Evolutionary conservation across 2,797 vertebrate species (phyloP).

Genomic region (Silurus aristotelis): DNA sequence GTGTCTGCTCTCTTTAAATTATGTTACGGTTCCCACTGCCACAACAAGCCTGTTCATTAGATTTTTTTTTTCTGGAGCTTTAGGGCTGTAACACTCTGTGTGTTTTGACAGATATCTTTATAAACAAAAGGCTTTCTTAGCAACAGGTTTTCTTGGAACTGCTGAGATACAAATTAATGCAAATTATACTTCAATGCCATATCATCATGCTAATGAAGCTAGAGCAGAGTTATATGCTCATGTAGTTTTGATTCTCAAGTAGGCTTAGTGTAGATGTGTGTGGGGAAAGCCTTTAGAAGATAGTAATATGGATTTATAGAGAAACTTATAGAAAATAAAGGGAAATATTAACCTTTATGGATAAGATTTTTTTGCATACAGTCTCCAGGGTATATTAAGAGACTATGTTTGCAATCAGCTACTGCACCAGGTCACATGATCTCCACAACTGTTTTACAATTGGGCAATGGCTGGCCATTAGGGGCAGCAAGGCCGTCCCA

Average conservation of each 20-base stretch:
- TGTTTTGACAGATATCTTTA: not conserved
- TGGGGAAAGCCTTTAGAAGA: not conserved
- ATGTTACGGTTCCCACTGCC: not conserved
- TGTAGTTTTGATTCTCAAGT: not conserved
- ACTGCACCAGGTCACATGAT: too few species aligned
- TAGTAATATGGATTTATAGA: not conserved
- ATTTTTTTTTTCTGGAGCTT: not conserved
- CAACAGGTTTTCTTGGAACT: not conserved
- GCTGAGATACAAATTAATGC: slow-evolving; percentile 6
- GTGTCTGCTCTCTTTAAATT: not conserved
- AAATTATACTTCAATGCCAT: slow-evolving; percentile 5
- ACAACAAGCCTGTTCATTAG: not conserved
- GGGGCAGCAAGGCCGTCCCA: too few species aligned
- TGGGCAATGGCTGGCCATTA: too few species aligned
- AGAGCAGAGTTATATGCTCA: not conserved
- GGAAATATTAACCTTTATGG: not conserved
- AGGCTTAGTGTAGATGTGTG: not conserved
- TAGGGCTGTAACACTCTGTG: not conserved
- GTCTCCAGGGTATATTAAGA: too few species aligned
- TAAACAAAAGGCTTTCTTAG: slow-evolving; percentile 9
- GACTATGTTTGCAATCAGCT: too few species aligned
- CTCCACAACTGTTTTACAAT: too few species aligned
- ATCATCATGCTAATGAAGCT: slow-evolving; percentile 24
- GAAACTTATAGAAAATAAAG: not conserved
- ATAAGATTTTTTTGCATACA: not conserved